Evolutionary conservation across 2,113 vertebrate species (phyloP).

Genomic region (Syngnathus typhle): DNA sequence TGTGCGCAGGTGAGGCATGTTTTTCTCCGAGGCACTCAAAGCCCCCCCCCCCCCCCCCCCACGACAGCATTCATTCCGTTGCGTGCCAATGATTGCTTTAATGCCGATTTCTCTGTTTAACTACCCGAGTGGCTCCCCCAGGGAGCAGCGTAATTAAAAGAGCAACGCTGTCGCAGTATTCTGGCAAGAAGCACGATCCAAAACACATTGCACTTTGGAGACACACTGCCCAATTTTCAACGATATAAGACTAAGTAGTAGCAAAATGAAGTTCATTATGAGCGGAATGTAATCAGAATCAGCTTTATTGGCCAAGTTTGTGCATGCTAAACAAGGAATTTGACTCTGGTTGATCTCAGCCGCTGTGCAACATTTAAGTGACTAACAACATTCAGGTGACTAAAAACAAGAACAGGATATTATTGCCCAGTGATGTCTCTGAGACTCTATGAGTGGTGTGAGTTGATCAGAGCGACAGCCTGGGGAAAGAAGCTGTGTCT

Average conservation of each 20-base stretch:
- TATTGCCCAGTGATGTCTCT: no score
- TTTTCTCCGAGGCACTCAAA: slow-evolving; percentile 71
- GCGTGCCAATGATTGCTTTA: slow-evolving; percentile 77
- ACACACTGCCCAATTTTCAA: neutral
- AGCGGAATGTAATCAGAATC: no score
- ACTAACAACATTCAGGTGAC: no score
- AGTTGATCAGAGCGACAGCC: no score
- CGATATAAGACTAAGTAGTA: neutral
- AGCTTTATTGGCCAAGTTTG: no score
- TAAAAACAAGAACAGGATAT: no score
- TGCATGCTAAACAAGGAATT: neutral
- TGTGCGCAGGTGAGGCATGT: slow-evolving; percentile 29
- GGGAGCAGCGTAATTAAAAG: slow-evolving; percentile 74
- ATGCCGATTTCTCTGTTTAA: slow-evolving; percentile 78
- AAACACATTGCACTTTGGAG: neutral
- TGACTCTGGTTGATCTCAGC: no score
- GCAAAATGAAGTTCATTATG: neutral
- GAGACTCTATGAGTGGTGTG: no score
- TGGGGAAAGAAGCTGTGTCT: no score
- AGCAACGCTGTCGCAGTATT: slow-evolving; percentile 21
- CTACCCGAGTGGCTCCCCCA: slow-evolving; percentile 68
- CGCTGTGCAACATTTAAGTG: no score
- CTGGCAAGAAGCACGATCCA: neutral
- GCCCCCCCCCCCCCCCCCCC: slow-evolving; percentile 53
- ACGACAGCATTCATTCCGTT: slow-evolving; percentile 77